Evolutionary conservation across 2,797 vertebrate species (phyloP).

Genomic region (Anguilla megastoma): DNA sequence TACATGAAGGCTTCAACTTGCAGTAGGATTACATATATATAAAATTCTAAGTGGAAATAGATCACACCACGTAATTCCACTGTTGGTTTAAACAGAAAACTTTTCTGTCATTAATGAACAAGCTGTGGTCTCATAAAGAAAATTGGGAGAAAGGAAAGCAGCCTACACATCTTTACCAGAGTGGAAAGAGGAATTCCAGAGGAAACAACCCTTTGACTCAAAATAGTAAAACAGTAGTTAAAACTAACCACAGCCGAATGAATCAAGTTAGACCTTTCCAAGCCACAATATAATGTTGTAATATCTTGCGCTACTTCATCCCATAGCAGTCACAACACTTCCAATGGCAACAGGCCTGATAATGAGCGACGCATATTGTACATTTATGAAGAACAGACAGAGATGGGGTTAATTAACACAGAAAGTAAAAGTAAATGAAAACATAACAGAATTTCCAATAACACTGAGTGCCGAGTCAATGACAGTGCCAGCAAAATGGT

Average conservation of each 20-base stretch:
- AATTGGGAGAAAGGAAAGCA: neutral
- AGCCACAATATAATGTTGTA: constrained; percentile 13
- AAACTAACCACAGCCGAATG: neutral
- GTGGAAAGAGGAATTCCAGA: neutral
- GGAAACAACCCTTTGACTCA: neutral
- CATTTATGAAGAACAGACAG: neutral
- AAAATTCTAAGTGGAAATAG: neutral
- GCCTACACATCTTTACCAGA: neutral
- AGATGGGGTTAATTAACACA: neutral
- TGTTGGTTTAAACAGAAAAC: neutral
- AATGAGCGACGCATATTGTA: neutral
- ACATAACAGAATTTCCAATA: neutral
- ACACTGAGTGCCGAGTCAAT: neutral
- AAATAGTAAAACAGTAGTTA: constrained; percentile 12
- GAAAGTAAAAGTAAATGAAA: neutral
- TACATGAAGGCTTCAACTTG: neutral
- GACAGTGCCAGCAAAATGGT: neutral
- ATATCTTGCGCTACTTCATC: neutral
- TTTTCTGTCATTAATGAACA: neutral
- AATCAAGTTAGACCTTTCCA: constrained; percentile 9
- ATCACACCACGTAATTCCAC: neutral
- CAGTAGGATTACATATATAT: neutral
- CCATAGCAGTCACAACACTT: neutral
- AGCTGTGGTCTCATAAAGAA: neutral
- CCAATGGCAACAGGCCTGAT: neutral